These are phyloP conservation scores for Eurypyga helias DNA, from an alignment of 2,113 vertebrate species.

Conservation along the genomic window DNA sequence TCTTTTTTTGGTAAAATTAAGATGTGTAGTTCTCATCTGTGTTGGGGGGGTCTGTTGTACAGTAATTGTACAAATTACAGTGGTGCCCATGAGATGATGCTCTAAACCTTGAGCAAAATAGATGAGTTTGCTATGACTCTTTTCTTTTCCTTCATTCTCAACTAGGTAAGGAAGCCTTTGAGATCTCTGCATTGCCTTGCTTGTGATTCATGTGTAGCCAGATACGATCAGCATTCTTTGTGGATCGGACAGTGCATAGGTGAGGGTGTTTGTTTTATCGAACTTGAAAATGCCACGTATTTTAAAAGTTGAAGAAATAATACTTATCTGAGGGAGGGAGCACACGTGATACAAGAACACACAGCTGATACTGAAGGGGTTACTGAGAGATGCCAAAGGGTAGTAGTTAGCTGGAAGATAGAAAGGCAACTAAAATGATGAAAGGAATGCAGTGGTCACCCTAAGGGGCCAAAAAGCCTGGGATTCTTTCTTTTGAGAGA, in stretches of 20 bases:
- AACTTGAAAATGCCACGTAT: background rate
- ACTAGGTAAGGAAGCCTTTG: constrained; percentile 89
- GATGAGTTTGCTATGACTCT: background rate
- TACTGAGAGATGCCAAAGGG: background rate
- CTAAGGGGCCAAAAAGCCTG: background rate
- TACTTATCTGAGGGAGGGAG: background rate
- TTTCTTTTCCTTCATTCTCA: background rate
- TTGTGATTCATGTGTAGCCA: constrained; percentile 90
- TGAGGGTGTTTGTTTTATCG: constrained; percentile 46
- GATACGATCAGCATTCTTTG: constrained; percentile 91
- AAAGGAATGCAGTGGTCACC: background rate
- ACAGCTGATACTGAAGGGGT: background rate
- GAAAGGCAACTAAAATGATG: background rate
- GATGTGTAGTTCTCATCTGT: background rate
- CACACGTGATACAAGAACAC: background rate
- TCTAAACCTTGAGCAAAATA: background rate
- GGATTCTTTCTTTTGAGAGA: background rate
- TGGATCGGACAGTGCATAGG: constrained; percentile 92
- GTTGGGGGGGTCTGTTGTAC: background rate
- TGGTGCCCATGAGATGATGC: background rate
- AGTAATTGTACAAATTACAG: background rate
- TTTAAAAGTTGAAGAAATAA: background rate
- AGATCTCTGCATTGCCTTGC: constrained; percentile 86
- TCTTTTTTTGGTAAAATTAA: background rate
- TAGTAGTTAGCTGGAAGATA: background rate